Percentiles rank a stretch among this genome's conserved stretches.
These are phyloP conservation scores for Drosophila kuntzei DNA, from an alignment of 2,888 invertebrate species.

Conservation along the genomic window DNA sequence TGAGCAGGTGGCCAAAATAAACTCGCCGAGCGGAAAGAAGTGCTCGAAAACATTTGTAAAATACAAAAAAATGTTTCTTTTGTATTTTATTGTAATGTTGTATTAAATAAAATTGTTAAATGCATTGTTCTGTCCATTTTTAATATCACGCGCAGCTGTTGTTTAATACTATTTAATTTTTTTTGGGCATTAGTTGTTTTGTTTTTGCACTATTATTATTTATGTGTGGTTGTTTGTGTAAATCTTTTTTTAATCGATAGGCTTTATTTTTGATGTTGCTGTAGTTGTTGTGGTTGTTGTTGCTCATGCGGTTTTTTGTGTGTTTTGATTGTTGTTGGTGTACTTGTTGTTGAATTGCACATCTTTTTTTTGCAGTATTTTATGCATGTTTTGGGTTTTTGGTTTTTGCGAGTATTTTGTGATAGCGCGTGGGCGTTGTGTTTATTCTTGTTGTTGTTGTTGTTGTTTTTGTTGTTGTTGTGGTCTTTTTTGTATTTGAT, in stretches of 20 bases:
- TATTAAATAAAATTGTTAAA: conserved; percentile 15
- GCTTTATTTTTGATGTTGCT: conserved; percentile 18
- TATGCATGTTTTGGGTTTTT: conserved; percentile 42
- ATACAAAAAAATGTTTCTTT: conserved; percentile 3
- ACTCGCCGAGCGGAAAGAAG: not conserved
- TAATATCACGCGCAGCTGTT: conserved; percentile 26
- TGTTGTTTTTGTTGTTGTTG: conserved; percentile 7
- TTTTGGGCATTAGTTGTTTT: not conserved
- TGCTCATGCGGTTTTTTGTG: conserved; percentile 17
- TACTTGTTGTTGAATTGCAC: conserved; percentile 35
- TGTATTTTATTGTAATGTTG: conserved; percentile 5
- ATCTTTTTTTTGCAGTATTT: conserved; percentile 45
- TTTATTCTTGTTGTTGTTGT: conserved; percentile 15
- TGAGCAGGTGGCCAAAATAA: conserved; percentile 19
- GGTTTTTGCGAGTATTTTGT: conserved; percentile 18
- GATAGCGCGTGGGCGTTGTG: conserved; percentile 51
- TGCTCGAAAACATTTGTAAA: conserved; percentile 15
- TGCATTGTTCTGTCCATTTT: conserved; percentile 21
- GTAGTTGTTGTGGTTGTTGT: conserved; percentile 21
- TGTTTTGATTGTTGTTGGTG: conserved; percentile 25
- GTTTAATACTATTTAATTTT: conserved; percentile 6
- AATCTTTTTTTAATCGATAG: conserved; percentile 16
- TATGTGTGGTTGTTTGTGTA: conserved; percentile 19
- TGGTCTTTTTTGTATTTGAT: conserved; percentile 31
- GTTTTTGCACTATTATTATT: conserved; percentile 35